phyloP scores from a whole-genome alignment of 2,797 vertebrate genomes.

The Malurus splendens region DNA sequence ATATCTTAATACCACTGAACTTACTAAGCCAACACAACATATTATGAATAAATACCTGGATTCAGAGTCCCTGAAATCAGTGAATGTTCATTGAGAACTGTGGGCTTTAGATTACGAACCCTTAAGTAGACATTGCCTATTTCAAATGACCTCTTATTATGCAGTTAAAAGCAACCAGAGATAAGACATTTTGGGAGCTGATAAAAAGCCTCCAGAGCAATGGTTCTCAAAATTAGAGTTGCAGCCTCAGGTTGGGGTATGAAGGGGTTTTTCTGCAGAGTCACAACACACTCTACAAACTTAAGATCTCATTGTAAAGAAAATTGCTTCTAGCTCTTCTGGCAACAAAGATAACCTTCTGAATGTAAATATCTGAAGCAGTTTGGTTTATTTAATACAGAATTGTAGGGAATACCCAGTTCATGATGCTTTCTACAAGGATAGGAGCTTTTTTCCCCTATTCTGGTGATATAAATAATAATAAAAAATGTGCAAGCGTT shows the following conservation, averaged over 20 bases:
- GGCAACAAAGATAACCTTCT: constrained; percentile 32
- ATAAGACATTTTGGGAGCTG: background rate
- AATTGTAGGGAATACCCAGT: background rate
- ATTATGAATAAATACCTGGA: background rate
- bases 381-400: background rate
- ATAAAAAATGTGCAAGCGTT: background rate
- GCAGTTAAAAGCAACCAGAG: constrained; percentile 9
- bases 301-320: constrained; percentile 8
- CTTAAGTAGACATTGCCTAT: background rate
- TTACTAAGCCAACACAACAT: background rate
- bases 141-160: constrained; percentile 17
- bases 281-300: background rate
- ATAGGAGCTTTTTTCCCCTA: background rate
- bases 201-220: background rate
- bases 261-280: constrained; percentile 7
- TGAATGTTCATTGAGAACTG: background rate
- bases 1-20: background rate
- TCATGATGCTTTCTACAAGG: background rate
- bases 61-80: background rate
- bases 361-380: constrained; percentile 9
- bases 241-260: background rate
- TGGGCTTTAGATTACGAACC: background rate
- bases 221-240: background rate
- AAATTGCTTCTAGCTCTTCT: constrained; percentile 28
- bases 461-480: background rate